A percentile compares a stretch with the other conserved stretches of the same genome.
These are phyloP conservation scores for Cuculus canorus DNA, from an alignment of 2,797 vertebrate genomes.

Conservation along the genomic window DNA sequence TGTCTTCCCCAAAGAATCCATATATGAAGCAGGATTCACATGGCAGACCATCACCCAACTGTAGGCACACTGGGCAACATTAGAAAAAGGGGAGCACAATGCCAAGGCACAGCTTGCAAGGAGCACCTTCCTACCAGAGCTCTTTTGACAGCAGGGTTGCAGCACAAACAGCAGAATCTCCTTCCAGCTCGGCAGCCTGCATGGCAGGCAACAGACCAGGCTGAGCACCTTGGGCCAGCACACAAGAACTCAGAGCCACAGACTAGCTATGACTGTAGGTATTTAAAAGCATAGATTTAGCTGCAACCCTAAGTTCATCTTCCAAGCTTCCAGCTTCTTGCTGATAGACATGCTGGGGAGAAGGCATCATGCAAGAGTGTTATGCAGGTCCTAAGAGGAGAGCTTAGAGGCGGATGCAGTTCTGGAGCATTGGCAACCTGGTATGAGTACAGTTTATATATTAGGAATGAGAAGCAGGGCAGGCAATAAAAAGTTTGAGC, in stretches of 20 bases:
- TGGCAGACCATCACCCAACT: background rate
- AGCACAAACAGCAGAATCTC: accelerated
- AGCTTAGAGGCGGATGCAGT: background rate
- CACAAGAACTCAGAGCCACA: background rate
- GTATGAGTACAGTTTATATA: background rate
- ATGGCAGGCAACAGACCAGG: accelerated
- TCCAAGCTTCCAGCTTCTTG: background rate
- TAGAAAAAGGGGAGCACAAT: background rate
- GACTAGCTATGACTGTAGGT: background rate
- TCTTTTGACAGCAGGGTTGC: background rate
- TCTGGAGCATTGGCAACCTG: background rate
- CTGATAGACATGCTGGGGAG: background rate
- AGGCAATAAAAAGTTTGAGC: background rate
- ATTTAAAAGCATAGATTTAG: background rate
- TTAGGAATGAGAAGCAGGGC: background rate
- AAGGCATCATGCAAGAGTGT: background rate
- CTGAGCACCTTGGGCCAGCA: background rate
- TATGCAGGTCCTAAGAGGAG: background rate
- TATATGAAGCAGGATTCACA: background rate
- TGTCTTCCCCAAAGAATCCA: background rate
- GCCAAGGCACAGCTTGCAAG: accelerated
- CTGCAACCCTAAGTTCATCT: background rate
- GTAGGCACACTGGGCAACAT: background rate
- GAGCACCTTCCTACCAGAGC: background rate
- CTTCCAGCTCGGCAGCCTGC: background rate